Evolutionary conservation across 2,888 invertebrate species (phyloP), one percentile per base, ranked within the genome.

Genomic region (Diaphora mendica): DNA sequence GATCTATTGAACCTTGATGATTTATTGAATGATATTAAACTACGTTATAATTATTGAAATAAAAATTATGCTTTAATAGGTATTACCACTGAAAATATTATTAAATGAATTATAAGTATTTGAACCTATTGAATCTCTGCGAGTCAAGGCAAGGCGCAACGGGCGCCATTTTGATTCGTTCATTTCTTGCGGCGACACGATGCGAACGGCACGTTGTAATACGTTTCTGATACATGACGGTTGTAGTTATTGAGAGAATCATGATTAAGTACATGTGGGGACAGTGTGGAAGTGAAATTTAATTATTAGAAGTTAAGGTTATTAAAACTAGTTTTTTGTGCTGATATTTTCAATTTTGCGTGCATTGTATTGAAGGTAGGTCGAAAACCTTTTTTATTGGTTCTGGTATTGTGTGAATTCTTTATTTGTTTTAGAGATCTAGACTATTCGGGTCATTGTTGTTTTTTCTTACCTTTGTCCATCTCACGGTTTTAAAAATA

Each of bases 121-220:
- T 30, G 17, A 17, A 17, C 17, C 8, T 62, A 33, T 68, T 67
- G 67, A 48, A 44, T 44, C 44, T 44, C 44, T n/a, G 15, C 71
- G 35, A 35, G 17, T 30, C 59, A 67, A 33, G n/a, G 35, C 59
- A 67, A 33, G n/a, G 35, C 72, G 17, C 35, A 42, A 42, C 55
- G 77, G 86, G 71, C 90, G 91, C 91, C 91, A 91, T 91, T 87
- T 91, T 91, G 90, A 80, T 78, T 74, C 75, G 77, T 76, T 88
- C 87, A 88, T 84, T 85, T 77, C 83, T 75, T 79, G 79, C 71
- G 75, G 77, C 77, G 81, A 73, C 78, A 76, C 79, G 82, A 74
- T 78, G 77, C 81, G 79, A 82, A 83, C 73, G 85, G 79, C 82
- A 87, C 85, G 81, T 82, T 71, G 42, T 64, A 39, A 17, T 55